phyloP scores from a whole-genome alignment of 2,888 invertebrate species.

The Calameuta pallipes region DNA sequence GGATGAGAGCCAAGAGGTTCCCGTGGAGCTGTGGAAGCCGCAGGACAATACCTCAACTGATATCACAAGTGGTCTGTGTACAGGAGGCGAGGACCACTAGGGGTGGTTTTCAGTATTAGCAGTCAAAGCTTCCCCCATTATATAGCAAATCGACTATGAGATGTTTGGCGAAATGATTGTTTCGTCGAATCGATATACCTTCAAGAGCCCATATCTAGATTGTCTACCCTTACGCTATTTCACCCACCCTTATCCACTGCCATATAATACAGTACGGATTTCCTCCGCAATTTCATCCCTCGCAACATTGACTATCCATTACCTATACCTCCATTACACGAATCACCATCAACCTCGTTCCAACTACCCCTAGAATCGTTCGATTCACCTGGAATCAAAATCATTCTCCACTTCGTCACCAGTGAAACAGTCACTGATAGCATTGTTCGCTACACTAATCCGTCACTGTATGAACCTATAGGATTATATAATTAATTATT shows the following conservation, averaged over 20 bases:
- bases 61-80: constrained; percentile 28
- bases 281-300: background rate
- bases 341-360: background rate
- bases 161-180: constrained; percentile 56
- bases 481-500: background rate
- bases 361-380: background rate
- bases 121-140: constrained; percentile 2
- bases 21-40: constrained; percentile 40
- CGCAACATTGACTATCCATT: background rate
- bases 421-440: background rate
- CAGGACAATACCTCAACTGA: constrained; percentile 38
- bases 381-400: background rate
- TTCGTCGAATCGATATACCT: constrained; percentile 25
- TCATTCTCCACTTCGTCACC: background rate
- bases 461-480: background rate
- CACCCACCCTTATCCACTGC: background rate
- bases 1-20: constrained; percentile 40
- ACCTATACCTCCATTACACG: background rate
- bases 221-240: background rate
- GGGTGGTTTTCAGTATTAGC: background rate
- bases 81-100: background rate
- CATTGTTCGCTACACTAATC: too few species aligned
- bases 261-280: background rate
- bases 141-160: constrained; percentile 38
- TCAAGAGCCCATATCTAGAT: background rate